Evolutionary conservation across 2,888 invertebrate genomes (phyloP).

Genomic region (Scaptomyza reducta): DNA sequence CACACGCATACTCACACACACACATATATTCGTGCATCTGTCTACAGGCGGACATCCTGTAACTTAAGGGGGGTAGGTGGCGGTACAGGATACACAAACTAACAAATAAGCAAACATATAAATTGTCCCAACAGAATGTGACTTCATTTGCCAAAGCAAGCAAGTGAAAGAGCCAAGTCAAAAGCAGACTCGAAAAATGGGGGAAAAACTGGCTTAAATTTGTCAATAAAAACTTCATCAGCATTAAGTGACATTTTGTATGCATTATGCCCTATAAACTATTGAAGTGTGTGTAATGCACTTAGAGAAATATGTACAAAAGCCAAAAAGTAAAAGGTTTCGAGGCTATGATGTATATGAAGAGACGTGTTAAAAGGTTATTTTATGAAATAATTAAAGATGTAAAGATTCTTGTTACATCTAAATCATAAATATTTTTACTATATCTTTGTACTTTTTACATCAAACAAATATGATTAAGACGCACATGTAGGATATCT

Average conservation of each 20-base stretch:
- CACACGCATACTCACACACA: slow-evolving; percentile 22
- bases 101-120: slow-evolving; percentile 31
- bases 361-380: too few relatives aligned
- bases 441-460: too few relatives aligned
- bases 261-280: slow-evolving; percentile 9
- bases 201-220: slow-evolving; percentile 22
- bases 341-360: too few relatives aligned
- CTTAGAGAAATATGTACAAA: not conserved
- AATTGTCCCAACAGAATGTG: slow-evolving; percentile 51
- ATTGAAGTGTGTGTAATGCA: not conserved
- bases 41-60: slow-evolving; percentile 32
- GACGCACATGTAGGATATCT: slow-evolving; percentile 1
- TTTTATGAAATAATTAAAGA: too few relatives aligned
- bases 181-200: not conserved
- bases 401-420: too few relatives aligned
- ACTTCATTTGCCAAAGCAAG: slow-evolving; percentile 59
- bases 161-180: slow-evolving; percentile 2
- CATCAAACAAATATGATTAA: too few relatives aligned
- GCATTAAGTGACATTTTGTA: slow-evolving; percentile 42
- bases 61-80: not conserved
- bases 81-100: not conserved
- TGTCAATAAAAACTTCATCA: slow-evolving; percentile 71
- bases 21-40: too few relatives aligned
- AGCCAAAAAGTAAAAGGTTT: too few relatives aligned
- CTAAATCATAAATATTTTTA: too few relatives aligned